Base-by-base conservation (phyloP, 30 jellyfish, hydroid and myxozoan genomes). In the Hydractinia symbiolongicarpus region DNA sequence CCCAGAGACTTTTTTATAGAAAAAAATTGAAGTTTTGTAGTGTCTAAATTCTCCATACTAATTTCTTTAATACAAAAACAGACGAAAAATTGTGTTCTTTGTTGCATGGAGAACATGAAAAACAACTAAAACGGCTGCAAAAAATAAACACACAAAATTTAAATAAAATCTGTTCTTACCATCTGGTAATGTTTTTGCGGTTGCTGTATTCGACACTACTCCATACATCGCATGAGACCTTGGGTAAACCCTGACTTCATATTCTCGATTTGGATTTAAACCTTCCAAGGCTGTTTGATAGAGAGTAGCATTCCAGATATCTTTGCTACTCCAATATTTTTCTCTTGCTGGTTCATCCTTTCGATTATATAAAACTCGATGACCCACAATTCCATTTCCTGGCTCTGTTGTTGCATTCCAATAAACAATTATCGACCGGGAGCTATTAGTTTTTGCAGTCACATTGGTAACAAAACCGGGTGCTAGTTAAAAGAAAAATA, bases 381-480 rank as follows among this genome's bases (percentile, higher is more conserved):
- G 83, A 58, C 95, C 98, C 74, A 83, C 92, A 57, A 93, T 73
- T 5, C 96, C 96, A 64, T 70, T 86, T 19, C 98, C 98, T 3
- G 62, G 84, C 55, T 87, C 85, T 1, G 44, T 50, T 4, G 98
- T 93, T 5, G 84, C 72, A 5, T 74, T 84, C 98, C 98, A 93
- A 19, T 72, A 44, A 8, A 86, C 90, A 4, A 66, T 56, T 17
- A 93, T 80, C 6, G 86, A 73, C 19, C 87, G 61, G 5, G 98
- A 67, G 44, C 86, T 84, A n/a, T 15, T 49, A 16, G 89, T 76
- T 50, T 17, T 53, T 4, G 73, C 93, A 8, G 61, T 56, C 13
- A 87, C 84, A 50, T 82, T 72, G 6, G 85, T 79, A 16, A 79
- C 87, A 79, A 79, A 79, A 9, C 87, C 84, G 44, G 87, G 87